Base-by-base conservation (phyloP, 2,888 invertebrate genomes). In the Synanthedon vespiformis region DNA sequence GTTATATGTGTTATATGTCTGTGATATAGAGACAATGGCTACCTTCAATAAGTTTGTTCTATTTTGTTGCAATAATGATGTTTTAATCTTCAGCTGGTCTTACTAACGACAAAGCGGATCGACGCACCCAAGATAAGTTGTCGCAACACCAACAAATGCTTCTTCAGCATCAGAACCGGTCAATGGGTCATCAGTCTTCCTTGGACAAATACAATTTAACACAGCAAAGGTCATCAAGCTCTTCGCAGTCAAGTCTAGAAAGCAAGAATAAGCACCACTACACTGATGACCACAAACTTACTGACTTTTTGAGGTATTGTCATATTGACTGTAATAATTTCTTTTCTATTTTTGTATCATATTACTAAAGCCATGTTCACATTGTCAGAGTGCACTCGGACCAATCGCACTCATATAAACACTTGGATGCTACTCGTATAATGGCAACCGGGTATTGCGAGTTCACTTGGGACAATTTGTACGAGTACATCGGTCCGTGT, bases 111-210 rank as follows among this genome's bases (percentile, higher is more conserved):
- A 86, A 85, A 58, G 59, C 73, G 0, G 85, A 85, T 55, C 80
- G 87, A 13, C 81, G 87, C 41, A 68, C 81, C 3, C 88, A 78
- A 51, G 88, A 88, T 51, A 87, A 88, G 63, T 65, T 88, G 52
- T 89, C 85, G 1, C 91, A 91, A 58, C 92, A 92, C 60, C 92
- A 92, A 60, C 90, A 91, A 68, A 86, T 92, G 64, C 68, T 92
- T 49, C 86, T 92, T 55, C 92, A 92, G 63, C 92, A 92, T 60
- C 92, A 92, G 70, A 90, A 68, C 88, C 90, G 83, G 52, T 88
- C 87, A 0, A 77, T 90, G 52, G 88, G 87, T 1, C 90, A 90
- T 67, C 90, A 89, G 68, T 88, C 90, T 50, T 62, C 78, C 0
- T 77, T 91, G 51, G 93, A 93, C 67, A 93, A 92, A 72, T 89